phyloP scores from a whole-genome alignment of 2,888 invertebrate genomes.

The Helleia helle region DNA sequence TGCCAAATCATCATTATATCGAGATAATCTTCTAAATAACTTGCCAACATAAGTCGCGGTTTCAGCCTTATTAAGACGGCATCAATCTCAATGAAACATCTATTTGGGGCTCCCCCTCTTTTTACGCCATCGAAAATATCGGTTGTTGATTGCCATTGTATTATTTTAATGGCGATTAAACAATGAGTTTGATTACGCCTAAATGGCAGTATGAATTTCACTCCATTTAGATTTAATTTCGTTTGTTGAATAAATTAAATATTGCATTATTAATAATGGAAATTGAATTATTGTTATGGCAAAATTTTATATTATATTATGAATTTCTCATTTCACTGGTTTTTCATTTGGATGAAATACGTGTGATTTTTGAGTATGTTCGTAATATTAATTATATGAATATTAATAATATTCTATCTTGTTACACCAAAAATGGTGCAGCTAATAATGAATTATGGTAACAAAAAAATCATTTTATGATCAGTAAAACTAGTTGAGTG shows the following conservation, averaged over 20 bases:
- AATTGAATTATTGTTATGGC: too few relatives aligned
- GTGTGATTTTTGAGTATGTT: too few relatives aligned
- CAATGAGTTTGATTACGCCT: constrained; percentile 11
- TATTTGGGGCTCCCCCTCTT: neutral
- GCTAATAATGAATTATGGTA: too few relatives aligned
- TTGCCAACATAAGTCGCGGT: constrained; percentile 8
- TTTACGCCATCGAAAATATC: constrained; percentile 4
- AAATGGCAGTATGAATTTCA: neutral
- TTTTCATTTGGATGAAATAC: too few relatives aligned
- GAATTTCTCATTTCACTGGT: too few relatives aligned
- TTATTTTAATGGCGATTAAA: constrained; percentile 3
- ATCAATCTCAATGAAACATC: constrained; percentile 7
- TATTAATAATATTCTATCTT: too few relatives aligned
- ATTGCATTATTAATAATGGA: neutral
- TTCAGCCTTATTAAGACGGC: constrained; percentile 6
- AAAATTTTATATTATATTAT: too few relatives aligned
- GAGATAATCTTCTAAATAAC: constrained; percentile 2
- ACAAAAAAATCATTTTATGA: too few relatives aligned
- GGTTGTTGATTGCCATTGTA: constrained; percentile 1
- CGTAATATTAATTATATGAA: too few relatives aligned
- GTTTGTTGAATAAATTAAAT: neutral
- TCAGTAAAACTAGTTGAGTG: too few relatives aligned
- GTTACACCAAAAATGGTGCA: too few relatives aligned
- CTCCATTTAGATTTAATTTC: too few relatives aligned
- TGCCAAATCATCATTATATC: constrained; percentile 2